phyloP scores from a whole-genome alignment of 2,888 invertebrate species.

The Hypomecis atomaria region DNA sequence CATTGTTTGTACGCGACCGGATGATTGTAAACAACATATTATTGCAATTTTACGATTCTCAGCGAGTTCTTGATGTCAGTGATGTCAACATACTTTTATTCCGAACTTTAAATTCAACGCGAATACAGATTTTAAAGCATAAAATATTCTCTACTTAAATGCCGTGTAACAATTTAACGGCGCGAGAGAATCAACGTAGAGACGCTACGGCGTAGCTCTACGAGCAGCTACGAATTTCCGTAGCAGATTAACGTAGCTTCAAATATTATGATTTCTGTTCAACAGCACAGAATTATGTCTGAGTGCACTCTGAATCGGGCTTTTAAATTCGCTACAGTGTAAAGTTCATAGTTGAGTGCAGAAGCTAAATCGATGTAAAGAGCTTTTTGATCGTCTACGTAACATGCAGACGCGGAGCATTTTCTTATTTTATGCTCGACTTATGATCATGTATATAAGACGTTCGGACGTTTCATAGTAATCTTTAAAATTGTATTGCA shows the following conservation, averaged over 20 bases:
- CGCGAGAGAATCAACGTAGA: constrained; percentile 29
- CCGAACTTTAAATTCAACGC: neutral
- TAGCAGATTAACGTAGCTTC: constrained; percentile 47
- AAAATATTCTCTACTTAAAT: neutral
- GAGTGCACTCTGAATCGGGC: constrained; percentile 31
- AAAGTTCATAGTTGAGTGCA: constrained; percentile 34
- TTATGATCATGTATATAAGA: constrained; percentile 32
- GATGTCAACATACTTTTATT: constrained; percentile 25
- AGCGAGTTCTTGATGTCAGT: constrained; percentile 28
- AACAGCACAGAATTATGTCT: constrained; percentile 41
- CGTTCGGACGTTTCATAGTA: constrained; percentile 24
- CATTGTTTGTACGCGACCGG: constrained; percentile 14
- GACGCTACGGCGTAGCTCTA: constrained; percentile 45
- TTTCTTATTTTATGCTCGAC: constrained; percentile 30
- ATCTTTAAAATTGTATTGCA: constrained; percentile 4
- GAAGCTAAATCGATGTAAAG: constrained; percentile 36
- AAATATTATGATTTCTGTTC: constrained; percentile 45
- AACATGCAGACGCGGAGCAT: constrained; percentile 31
- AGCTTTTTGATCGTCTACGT: constrained; percentile 33
- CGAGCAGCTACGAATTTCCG: constrained; percentile 46
- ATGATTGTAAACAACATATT: constrained; percentile 23
- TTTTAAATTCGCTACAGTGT: constrained; percentile 26
- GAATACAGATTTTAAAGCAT: neutral
- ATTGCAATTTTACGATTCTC: constrained; percentile 15
- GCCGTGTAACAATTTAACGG: constrained; percentile 4